These are phyloP conservation scores for Arrhamphus sclerolepis DNA, from an alignment of 2,797 vertebrate species.

Conservation along the genomic window DNA sequence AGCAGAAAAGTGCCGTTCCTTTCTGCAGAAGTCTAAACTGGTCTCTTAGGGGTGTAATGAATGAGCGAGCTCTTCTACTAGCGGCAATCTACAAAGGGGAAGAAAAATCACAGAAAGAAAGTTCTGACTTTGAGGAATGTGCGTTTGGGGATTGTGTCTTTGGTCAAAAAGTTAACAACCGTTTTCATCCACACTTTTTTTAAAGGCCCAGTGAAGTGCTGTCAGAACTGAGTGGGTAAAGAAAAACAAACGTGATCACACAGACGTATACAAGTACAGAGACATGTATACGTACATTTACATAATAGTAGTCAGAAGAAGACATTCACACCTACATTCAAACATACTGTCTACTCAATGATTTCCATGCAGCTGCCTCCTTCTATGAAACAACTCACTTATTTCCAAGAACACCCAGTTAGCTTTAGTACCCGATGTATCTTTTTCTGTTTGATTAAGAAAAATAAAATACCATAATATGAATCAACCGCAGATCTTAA, in stretches of 20 bases:
- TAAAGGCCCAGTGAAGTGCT: conserved; percentile 1
- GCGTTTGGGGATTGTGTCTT: conserved; percentile 22
- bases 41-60: conserved; percentile 12
- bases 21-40: conserved; percentile 33
- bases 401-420: too few relatives aligned
- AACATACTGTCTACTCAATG: conserved; percentile 6
- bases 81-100: conserved; percentile 6
- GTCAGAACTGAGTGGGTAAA: neutral
- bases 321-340: conserved; percentile 13
- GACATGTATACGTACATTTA: conserved; percentile 7
- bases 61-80: conserved; percentile 17
- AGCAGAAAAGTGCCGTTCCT: conserved; percentile 15
- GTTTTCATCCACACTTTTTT: conserved; percentile 36
- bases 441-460: too few relatives aligned
- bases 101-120: conserved; percentile 35
- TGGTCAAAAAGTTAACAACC: conserved; percentile 38
- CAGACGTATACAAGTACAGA: neutral
- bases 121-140: conserved; percentile 31
- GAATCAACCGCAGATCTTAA: too few relatives aligned
- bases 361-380: conserved; percentile 16
- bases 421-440: too few relatives aligned
- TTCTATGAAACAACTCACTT: too few relatives aligned
- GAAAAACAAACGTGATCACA: neutral
- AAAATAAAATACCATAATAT: too few relatives aligned
- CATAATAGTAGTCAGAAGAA: conserved; percentile 23